Conservation (phyloP, 2,888 invertebrate genomes). For the Nesidiocoris tenuis region DNA sequence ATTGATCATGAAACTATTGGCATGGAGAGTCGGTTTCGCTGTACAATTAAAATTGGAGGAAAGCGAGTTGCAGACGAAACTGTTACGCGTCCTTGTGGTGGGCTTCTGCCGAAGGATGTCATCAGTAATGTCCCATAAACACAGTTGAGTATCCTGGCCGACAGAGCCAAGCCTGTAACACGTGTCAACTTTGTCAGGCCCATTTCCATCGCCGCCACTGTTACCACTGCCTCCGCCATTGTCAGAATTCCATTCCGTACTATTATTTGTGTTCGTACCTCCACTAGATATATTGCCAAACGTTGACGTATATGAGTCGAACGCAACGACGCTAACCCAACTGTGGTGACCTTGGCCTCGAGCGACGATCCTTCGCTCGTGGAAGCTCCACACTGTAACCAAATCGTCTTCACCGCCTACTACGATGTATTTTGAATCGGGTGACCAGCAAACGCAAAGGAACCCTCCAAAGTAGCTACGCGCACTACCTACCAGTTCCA, state of each 20-base stretch:
- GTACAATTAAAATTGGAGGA: constrained; percentile 52
- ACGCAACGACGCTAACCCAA: constrained; percentile 96
- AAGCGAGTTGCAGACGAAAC: constrained; percentile 49
- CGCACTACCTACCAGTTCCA: constrained; percentile 92
- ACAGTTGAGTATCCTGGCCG: constrained; percentile 96
- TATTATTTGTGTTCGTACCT: neutral
- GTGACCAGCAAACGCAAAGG: constrained; percentile 97
- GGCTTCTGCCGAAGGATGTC: constrained; percentile 83
- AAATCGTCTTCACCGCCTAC: constrained; percentile 99
- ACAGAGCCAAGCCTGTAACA: constrained; percentile 89
- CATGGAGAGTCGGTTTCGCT: constrained; percentile 31
- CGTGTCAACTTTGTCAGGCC: constrained; percentile 54
- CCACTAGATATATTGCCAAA: constrained; percentile 27
- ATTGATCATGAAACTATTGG: constrained; percentile 30
- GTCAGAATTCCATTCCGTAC: constrained; percentile 44
- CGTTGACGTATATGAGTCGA: constrained; percentile 81
- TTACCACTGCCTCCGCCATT: neutral
- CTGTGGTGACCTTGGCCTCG: constrained; percentile 96
- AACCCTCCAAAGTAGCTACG: constrained; percentile 98
- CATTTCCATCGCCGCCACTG: constrained; percentile 10
- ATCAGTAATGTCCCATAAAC: constrained; percentile 97
- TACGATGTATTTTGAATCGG: constrained; percentile 90
- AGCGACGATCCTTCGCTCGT: constrained; percentile 91
- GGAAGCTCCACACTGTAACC: constrained; percentile 94
- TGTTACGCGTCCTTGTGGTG: constrained; percentile 55